These are phyloP conservation scores for Standfussiana lucernea DNA, from an alignment of 2,888 invertebrate species.

Conservation along the genomic window DNA sequence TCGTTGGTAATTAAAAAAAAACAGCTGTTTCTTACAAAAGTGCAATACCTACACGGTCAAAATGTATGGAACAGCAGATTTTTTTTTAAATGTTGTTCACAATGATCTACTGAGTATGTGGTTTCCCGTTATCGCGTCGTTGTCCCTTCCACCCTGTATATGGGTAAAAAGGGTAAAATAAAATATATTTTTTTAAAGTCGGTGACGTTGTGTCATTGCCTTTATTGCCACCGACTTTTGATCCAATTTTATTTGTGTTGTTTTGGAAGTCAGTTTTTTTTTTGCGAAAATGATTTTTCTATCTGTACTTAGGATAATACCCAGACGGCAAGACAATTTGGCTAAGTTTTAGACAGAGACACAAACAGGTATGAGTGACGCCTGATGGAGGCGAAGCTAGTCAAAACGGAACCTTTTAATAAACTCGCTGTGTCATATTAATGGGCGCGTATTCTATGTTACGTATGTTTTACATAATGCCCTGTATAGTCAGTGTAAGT, in stretches of 20 bases:
- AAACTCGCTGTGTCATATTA: neutral
- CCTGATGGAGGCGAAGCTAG: neutral
- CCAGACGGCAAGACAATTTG: neutral
- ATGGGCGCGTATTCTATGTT: neutral
- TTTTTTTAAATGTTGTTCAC: too few relatives aligned
- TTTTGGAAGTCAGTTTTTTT: neutral
- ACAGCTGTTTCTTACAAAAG: too few relatives aligned
- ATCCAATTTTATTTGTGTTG: neutral
- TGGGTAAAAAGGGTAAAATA: neutral
- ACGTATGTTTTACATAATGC: neutral
- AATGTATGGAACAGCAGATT: too few relatives aligned
- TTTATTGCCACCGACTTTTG: neutral
- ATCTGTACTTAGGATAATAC: neutral
- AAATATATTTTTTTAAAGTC: neutral
- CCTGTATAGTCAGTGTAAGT: neutral
- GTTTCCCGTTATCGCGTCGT: too few relatives aligned
- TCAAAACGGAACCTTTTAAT: neutral
- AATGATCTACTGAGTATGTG: too few relatives aligned
- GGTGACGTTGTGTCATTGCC: neutral
- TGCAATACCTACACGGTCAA: too few relatives aligned
- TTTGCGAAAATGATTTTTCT: neutral
- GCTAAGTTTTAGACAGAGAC: slow-evolving; percentile 1
- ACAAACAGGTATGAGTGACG: neutral
- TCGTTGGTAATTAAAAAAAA: too few relatives aligned
- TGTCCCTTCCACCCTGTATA: too few relatives aligned